Evolutionary conservation across 1,140 invertebrate genomes (phyloP).

Genomic region (Dendrolimus kikuchii): DNA sequence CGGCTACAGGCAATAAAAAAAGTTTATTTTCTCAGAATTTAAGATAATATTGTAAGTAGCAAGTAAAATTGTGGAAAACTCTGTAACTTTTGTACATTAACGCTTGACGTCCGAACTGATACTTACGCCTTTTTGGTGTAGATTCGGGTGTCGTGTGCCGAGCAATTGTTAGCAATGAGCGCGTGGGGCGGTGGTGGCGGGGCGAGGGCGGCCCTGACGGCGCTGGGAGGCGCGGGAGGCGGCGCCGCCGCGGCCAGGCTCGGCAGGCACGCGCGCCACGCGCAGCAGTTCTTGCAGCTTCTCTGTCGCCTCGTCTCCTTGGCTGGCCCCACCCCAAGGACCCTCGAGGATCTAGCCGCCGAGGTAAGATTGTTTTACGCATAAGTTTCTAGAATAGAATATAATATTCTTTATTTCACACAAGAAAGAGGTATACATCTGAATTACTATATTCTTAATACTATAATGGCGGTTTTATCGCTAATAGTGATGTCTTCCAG

Average conservation of each 20-base stretch:
- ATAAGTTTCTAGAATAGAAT: neutral
- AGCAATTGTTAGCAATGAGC: slow-evolving; percentile 62
- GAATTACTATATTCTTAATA: no score
- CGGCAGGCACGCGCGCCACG: slow-evolving; percentile 38
- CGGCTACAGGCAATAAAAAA: no score
- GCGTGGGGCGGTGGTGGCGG: slow-evolving; percentile 58
- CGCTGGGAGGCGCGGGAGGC: slow-evolving; percentile 34
- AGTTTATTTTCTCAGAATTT: no score
- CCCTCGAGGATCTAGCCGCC: slow-evolving; percentile 41
- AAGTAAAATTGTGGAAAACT: neutral
- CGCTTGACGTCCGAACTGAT: neutral
- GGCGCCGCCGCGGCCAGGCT: slow-evolving; percentile 30
- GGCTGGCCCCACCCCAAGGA: slow-evolving; percentile 47
- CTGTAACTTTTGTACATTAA: neutral
- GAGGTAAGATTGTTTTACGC: slow-evolving; percentile 24
- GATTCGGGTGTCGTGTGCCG: slow-evolving; percentile 62
- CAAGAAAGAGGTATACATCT: neutral
- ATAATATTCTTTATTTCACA: slow-evolving; percentile 5
- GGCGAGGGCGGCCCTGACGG: slow-evolving; percentile 39
- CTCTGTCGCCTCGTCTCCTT: slow-evolving; percentile 59
- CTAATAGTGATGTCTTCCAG: no score
- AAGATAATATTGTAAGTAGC: neutral
- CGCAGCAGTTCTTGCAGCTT: slow-evolving; percentile 63
- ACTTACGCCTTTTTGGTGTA: slow-evolving; percentile 11
- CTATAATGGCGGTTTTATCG: no score